Evolutionary conservation across 2,888 invertebrate genomes (phyloP).

Genomic region (Mactromeris polynyma): DNA sequence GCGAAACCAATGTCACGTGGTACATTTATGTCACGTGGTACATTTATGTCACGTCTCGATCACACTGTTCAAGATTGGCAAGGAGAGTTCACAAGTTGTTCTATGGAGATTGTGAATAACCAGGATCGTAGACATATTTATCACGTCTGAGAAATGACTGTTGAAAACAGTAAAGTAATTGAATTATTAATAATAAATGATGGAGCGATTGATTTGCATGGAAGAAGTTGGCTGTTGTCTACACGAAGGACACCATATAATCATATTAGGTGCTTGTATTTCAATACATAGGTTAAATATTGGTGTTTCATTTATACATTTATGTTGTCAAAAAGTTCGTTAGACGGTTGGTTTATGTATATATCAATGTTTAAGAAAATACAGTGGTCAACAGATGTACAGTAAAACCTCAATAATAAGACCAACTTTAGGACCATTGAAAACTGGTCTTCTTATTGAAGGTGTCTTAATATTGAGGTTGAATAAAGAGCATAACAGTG

Average conservation of each 20-base stretch:
- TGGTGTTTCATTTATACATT: neutral
- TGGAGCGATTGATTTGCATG: neutral
- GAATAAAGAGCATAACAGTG: too few species aligned
- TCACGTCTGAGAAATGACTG: neutral
- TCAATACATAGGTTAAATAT: neutral
- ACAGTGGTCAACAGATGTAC: too few species aligned
- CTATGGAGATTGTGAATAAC: neutral
- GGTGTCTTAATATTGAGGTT: too few species aligned
- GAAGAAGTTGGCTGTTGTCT: neutral
- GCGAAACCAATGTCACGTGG: neutral
- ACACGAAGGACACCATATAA: neutral
- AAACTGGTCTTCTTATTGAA: too few species aligned
- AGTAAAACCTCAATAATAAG: too few species aligned
- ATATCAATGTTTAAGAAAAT: too few species aligned
- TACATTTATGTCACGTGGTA: neutral
- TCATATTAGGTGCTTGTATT: neutral
- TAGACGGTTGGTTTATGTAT: too few species aligned
- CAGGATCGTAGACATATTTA: neutral
- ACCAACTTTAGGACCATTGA: too few species aligned
- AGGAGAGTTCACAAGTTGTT: neutral
- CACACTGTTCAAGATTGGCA: neutral
- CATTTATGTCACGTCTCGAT: neutral
- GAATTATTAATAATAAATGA: neutral
- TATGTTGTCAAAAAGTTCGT: too few species aligned
- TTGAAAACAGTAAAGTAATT: neutral